phyloP scores from a whole-genome alignment of 2,797 vertebrate genomes.

The Percopsis omiscomaycus region DNA sequence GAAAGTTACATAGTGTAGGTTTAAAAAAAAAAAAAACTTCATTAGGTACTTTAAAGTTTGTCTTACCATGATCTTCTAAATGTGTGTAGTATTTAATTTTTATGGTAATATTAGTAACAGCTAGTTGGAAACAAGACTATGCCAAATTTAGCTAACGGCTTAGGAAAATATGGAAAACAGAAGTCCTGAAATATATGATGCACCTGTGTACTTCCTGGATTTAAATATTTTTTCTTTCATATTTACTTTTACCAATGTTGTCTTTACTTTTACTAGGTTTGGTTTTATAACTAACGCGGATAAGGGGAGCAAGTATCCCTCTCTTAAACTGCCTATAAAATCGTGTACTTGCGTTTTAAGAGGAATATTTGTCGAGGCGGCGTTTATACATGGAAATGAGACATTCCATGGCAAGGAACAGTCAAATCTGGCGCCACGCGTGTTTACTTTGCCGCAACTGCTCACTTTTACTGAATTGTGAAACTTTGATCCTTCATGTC shows the following conservation, averaged over 20 bases:
- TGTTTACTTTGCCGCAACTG: slow-evolving; percentile 47
- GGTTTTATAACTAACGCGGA: background rate
- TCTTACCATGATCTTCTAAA: too few relatives aligned
- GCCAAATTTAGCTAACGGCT: background rate
- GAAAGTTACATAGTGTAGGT: too few relatives aligned
- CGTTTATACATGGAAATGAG: slow-evolving; percentile 29
- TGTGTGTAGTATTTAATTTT: background rate
- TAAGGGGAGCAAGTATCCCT: slow-evolving; percentile 21
- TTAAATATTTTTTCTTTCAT: background rate
- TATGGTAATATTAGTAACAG: background rate
- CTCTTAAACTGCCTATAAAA: slow-evolving; percentile 18
- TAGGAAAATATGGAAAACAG: background rate
- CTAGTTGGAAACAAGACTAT: background rate
- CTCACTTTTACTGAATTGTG: slow-evolving; percentile 48
- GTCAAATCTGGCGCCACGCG: slow-evolving; percentile 26
- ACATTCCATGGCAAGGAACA: slow-evolving; percentile 23
- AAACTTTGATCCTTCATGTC: slow-evolving; percentile 51
- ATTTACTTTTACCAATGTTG: background rate
- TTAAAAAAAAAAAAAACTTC: too few relatives aligned
- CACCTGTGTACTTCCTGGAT: too few relatives aligned
- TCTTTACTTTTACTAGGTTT: background rate
- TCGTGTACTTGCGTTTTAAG: slow-evolving; percentile 15
- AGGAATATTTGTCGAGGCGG: slow-evolving; percentile 22
- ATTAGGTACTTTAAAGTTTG: too few relatives aligned
- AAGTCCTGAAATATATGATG: background rate